These are phyloP conservation scores for Drosophila parvula DNA, from an alignment of 1,140 invertebrate genomes.

Conservation along the genomic window DNA sequence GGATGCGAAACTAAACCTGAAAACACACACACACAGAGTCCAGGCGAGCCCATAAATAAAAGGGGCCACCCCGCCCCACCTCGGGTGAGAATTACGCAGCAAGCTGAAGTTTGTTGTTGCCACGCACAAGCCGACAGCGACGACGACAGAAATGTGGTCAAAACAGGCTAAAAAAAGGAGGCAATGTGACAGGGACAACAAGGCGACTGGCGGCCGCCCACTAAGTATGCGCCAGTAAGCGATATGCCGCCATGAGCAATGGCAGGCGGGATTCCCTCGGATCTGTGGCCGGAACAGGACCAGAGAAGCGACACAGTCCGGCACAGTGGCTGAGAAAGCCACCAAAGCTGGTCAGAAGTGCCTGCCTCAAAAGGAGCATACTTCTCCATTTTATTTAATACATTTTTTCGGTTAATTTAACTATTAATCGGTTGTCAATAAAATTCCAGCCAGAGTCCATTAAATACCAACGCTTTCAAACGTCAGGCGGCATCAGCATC, in stretches of 20 bases:
- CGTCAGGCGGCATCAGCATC: not conserved
- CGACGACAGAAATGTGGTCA: conserved; percentile 38
- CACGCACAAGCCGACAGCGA: conserved; percentile 43
- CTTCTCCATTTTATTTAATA: no score
- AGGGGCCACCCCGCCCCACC: conserved; percentile 20
- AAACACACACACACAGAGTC: conserved; percentile 7
- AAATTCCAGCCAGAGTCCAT: no score
- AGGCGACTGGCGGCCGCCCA: conserved; percentile 54
- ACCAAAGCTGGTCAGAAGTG: not conserved
- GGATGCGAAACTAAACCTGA: conserved; percentile 46
- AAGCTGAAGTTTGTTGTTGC: conserved; percentile 55
- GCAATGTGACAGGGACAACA: conserved; percentile 57
- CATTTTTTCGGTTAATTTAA: conserved; percentile 1
- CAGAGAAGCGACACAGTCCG: not conserved
- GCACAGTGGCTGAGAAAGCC: conserved; percentile 17
- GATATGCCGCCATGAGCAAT: conserved; percentile 25
- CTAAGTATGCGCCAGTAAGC: conserved; percentile 62
- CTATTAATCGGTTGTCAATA: not conserved
- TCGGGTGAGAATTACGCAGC: conserved; percentile 48
- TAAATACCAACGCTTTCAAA: not conserved
- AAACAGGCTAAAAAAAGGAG: conserved; percentile 24
- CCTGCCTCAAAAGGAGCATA: no score
- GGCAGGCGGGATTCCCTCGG: not conserved
- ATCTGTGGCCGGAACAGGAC: not conserved
- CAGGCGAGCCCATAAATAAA: conserved; percentile 55